These are phyloP conservation scores for Delichon dasypus DNA, from an alignment of 2,797 vertebrate genomes.

Conservation along the genomic window DNA sequence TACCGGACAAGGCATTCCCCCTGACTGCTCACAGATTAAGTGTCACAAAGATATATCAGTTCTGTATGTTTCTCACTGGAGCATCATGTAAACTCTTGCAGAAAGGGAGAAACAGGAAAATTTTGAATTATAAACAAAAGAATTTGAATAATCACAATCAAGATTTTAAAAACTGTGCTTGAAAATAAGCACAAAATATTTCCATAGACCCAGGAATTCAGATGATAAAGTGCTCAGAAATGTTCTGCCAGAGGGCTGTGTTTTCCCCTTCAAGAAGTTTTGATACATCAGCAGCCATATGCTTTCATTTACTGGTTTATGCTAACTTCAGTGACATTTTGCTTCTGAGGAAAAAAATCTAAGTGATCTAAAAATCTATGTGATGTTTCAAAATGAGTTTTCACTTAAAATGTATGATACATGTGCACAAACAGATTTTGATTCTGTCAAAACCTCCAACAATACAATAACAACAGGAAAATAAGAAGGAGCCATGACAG, in stretches of 20 bases:
- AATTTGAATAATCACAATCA: background rate
- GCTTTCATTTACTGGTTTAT: background rate
- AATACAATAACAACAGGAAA: background rate
- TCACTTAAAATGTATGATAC: background rate
- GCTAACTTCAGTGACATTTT: constrained; percentile 9
- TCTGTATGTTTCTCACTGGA: background rate
- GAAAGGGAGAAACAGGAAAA: background rate
- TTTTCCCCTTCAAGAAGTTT: background rate
- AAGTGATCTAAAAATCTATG: constrained; percentile 2
- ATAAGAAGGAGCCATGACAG: background rate
- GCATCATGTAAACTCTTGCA: background rate
- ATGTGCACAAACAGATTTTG: background rate
- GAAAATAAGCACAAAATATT: background rate
- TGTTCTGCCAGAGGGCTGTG: background rate
- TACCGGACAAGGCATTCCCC: background rate
- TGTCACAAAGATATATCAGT: background rate
- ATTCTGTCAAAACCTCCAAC: background rate
- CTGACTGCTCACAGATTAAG: background rate
- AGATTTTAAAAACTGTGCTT: background rate
- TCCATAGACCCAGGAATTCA: background rate
- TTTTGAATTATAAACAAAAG: background rate
- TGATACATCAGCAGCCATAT: background rate
- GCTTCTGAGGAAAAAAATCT: background rate
- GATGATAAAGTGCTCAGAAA: background rate
- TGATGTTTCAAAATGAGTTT: background rate